phyloP scores from a whole-genome alignment of 2,797 vertebrate genomes.

The Uromys caudimaculatus region DNA sequence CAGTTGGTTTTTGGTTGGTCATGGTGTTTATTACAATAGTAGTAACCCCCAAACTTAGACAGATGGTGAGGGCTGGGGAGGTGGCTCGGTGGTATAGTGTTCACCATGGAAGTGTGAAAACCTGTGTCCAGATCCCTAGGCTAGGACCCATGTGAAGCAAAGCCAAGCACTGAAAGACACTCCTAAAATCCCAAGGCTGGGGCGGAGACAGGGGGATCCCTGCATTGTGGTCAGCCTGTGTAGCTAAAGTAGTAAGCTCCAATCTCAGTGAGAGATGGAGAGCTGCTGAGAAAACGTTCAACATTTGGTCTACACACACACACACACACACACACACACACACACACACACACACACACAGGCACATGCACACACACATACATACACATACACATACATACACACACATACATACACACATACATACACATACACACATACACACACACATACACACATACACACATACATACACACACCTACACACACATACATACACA shows the following conservation, averaged over 20 bases:
- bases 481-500: neutral
- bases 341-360: neutral
- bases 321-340: no score
- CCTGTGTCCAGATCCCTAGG: neutral
- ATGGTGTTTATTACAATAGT: neutral
- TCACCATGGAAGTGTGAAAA: neutral
- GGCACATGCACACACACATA: neutral
- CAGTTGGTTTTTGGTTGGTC: neutral
- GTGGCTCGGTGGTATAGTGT: neutral
- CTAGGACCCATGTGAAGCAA: neutral
- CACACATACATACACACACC: no score
- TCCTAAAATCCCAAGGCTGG: neutral
- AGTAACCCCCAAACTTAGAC: neutral
- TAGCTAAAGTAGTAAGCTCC: neutral
- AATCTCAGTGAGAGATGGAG: neutral
- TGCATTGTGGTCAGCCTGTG: neutral
- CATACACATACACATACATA: neutral
- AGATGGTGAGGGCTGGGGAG: neutral
- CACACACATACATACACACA: neutral
- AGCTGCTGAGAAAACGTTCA: neutral
- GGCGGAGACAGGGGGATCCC: neutral
- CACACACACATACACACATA: no score
- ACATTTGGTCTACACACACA: no score
- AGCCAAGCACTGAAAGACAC: neutral
- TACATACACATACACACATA: neutral